Evolutionary conservation across 2,113 vertebrate species (phyloP).

Genomic region (Gasterosteus aculeatus): DNA sequence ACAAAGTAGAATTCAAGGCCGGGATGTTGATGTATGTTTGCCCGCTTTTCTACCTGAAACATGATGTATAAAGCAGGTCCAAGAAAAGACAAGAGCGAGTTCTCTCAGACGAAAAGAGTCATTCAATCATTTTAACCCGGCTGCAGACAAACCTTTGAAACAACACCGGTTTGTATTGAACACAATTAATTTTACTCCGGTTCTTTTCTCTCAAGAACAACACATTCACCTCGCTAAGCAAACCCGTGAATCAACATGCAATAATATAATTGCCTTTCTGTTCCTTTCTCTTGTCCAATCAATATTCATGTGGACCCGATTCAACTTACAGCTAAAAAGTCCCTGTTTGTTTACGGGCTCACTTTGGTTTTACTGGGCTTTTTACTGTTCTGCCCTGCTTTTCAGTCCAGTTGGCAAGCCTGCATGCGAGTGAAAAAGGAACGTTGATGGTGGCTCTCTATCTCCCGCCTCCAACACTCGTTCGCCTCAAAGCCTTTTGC

Average conservation of each 20-base stretch:
- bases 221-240: constrained; percentile 2
- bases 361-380: not conserved
- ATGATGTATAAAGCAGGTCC: not conserved
- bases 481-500: constrained; percentile 23
- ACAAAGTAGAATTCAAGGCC: not conserved
- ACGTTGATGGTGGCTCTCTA: constrained; percentile 24
- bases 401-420: constrained; percentile 30
- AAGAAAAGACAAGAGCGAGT: not conserved
- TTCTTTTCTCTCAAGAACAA: constrained; percentile 18
- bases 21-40: not conserved
- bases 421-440: constrained; percentile 22
- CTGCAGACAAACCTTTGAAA: constrained; percentile 37
- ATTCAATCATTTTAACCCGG: constrained; percentile 13
- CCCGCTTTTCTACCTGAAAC: constrained; percentile 3
- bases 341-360: not conserved
- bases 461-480: constrained; percentile 33
- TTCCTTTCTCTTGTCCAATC: constrained; percentile 7
- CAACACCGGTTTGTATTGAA: constrained; percentile 21
- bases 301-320: constrained; percentile 13
- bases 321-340: not conserved
- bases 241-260: constrained; percentile 12
- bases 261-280: not conserved
- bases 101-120: not conserved
- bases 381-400: constrained; percentile 20
- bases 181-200: constrained; percentile 23